Percentiles rank a stretch among this genome's conserved stretches.
Evolutionary conservation across 1,140 invertebrate genomes (phyloP).

Genomic region (Drosophila hydei): DNA sequence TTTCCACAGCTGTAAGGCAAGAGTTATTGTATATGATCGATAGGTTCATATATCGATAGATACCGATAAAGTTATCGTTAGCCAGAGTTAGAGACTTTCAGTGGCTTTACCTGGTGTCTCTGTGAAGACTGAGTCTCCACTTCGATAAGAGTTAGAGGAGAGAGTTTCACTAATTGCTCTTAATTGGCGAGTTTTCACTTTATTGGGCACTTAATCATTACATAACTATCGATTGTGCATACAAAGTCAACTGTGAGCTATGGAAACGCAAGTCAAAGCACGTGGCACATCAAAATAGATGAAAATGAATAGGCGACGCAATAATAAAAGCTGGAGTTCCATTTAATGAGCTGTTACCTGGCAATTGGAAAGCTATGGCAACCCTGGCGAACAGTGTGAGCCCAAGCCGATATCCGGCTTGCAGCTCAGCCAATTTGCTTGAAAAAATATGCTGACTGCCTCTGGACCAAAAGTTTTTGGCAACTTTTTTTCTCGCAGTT

Average conservation of each 20-base stretch:
- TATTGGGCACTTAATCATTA: too few relatives aligned
- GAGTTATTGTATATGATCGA: constrained; percentile 7
- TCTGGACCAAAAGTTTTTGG: constrained; percentile 11
- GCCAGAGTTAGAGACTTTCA: too few relatives aligned
- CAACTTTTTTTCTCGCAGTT: neutral
- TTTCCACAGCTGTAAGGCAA: constrained; percentile 56
- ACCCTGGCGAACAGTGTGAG: constrained; percentile 52
- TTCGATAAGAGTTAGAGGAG: neutral
- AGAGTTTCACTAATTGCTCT: neutral
- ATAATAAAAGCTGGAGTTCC: constrained; percentile 11
- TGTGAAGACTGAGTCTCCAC: too few relatives aligned
- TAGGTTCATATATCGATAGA: neutral
- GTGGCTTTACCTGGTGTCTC: too few relatives aligned
- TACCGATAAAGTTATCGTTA: too few relatives aligned
- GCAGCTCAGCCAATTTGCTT: constrained; percentile 68
- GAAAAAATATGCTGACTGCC: constrained; percentile 48
- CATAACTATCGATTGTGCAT: constrained; percentile 36
- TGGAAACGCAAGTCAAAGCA: neutral
- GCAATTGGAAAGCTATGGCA: constrained; percentile 56
- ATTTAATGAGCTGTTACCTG: constrained; percentile 60
- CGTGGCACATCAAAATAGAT: neutral
- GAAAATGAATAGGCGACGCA: neutral
- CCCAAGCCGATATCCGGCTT: constrained; percentile 60
- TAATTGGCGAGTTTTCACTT: too few relatives aligned
- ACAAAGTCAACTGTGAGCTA: neutral